A percentile compares a stretch with the other conserved stretches of the same genome.
These are phyloP conservation scores for Thysanoteuthis rhombus DNA, from an alignment of 2,888 invertebrate species.

Conservation along the genomic window DNA sequence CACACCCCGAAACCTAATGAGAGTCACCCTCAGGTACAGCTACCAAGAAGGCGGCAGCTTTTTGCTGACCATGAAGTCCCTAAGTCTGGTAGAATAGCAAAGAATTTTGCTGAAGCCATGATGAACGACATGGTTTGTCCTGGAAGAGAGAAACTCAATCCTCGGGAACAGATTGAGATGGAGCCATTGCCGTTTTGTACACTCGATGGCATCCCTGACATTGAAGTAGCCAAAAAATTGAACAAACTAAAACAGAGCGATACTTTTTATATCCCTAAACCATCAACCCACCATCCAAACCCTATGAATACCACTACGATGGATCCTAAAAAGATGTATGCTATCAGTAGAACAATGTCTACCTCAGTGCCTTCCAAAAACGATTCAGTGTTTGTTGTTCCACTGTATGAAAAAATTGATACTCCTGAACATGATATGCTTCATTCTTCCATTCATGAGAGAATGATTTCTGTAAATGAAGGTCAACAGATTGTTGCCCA, in stretches of 20 bases:
- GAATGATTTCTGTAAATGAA: not conserved
- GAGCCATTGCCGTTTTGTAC: not conserved
- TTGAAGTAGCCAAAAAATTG: not conserved
- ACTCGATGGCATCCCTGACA: not conserved
- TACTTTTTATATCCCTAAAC: not conserved
- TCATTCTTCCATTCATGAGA: not conserved
- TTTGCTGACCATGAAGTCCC: constrained; percentile 16
- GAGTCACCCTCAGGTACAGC: not conserved
- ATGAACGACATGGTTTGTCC: not conserved
- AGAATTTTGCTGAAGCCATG: constrained; percentile 15
- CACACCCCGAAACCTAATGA: not conserved
- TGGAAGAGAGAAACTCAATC: not conserved
- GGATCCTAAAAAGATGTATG: not conserved
- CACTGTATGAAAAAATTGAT: constrained; percentile 18
- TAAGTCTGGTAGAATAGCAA: not conserved
- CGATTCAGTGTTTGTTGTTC: not conserved
- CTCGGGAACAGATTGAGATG: constrained; percentile 13
- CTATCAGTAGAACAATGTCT: not conserved
- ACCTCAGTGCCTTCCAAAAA: not conserved
- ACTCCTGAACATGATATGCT: not conserved
- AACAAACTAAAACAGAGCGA: not conserved
- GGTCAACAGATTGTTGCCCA: not conserved
- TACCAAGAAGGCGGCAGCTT: constrained; percentile 14
- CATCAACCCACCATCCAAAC: not conserved
- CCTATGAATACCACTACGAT: not conserved